Evolutionary conservation across 2,113 vertebrate species (phyloP).

Genomic region (Sus scrofa): T2T-Sscrofa CM000825.6:39124501-39125000

Average conservation of each 20-base stretch:
- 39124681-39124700: neutral
- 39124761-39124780: conserved; percentile 3
- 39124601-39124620: neutral
- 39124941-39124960: neutral
- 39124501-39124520: neutral
- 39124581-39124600: neutral
- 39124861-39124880: neutral
- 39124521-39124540: neutral
- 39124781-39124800: neutral
- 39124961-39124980: neutral
- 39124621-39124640: neutral
- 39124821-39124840: neutral
- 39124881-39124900: neutral
- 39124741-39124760: neutral
- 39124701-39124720: neutral
- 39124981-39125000: neutral
- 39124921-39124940: neutral
- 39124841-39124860: neutral
- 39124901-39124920: neutral
- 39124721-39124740: neutral
- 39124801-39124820: neutral
- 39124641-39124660: neutral
- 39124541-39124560: neutral
- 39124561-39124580: neutral
- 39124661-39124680: neutral